Conservation (phyloP, 2,113 vertebrate genomes). For the Rhinogobius similis region DNA sequence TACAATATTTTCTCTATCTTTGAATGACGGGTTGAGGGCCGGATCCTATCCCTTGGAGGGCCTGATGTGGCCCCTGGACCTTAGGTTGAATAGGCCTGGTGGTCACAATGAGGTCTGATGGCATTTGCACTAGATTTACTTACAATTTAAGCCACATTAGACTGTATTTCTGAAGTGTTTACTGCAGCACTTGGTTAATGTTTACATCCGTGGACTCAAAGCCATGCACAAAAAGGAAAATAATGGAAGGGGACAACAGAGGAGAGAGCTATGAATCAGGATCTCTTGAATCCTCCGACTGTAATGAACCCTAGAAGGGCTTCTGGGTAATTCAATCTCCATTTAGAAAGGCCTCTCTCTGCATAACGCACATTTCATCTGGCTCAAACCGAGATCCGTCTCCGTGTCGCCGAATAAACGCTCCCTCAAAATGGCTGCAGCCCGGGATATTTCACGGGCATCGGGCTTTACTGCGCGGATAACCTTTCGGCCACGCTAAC, state of each 20-base stretch:
- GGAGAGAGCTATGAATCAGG: conserved; percentile 44
- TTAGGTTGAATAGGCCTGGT: too few relatives aligned
- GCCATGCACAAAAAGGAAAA: background rate
- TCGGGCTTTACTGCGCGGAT: conserved; percentile 44
- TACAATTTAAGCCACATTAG: background rate
- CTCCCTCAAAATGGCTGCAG: conserved; percentile 34
- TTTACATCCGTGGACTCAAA: background rate
- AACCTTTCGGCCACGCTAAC: conserved; percentile 62
- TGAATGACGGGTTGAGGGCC: too few relatives aligned
- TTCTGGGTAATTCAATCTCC: conserved; percentile 61
- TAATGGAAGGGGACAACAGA: background rate
- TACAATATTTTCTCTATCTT: too few relatives aligned
- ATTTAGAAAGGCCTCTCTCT: conserved; percentile 44
- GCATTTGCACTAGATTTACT: background rate
- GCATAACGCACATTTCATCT: conserved; percentile 48
- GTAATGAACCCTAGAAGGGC: conserved; percentile 55
- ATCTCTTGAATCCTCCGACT: conserved; percentile 32
- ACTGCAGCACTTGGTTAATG: background rate
- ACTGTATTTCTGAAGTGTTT: background rate
- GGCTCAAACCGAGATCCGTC: conserved; percentile 36
- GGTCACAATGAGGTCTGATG: background rate
- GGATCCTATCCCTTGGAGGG: too few relatives aligned
- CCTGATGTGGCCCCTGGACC: too few relatives aligned
- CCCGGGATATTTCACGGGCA: conserved; percentile 43
- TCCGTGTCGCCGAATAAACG: conserved; percentile 27